These are phyloP conservation scores for Ichneumoninae sp. DNA, from an alignment of 2,888 invertebrate genomes.

Conservation along the genomic window DNA sequence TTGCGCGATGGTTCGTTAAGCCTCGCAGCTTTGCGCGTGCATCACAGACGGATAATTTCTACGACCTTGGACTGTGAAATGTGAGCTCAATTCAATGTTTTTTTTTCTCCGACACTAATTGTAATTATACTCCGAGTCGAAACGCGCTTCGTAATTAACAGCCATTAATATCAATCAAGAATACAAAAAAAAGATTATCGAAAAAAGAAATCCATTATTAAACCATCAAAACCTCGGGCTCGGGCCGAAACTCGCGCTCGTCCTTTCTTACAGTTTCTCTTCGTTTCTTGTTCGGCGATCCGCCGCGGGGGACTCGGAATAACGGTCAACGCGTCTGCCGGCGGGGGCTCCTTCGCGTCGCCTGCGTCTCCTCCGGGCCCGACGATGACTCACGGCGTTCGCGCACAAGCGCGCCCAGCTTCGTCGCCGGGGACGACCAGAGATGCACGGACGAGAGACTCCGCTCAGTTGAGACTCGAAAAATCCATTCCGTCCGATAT, in stretches of 20 bases:
- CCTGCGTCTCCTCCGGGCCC: conserved; percentile 29
- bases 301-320: conserved; percentile 35
- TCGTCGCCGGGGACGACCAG: conserved; percentile 39
- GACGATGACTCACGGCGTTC: conserved; percentile 15
- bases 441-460: conserved; percentile 7
- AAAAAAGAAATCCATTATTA: neutral
- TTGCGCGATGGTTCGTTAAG: conserved; percentile 28
- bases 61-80: neutral
- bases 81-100: neutral
- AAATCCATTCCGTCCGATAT: conserved; percentile 39
- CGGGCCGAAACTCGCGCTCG: neutral
- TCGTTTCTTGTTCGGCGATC: conserved; percentile 19
- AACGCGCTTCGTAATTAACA: neutral
- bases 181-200: neutral
- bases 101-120: neutral
- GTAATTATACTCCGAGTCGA: neutral
- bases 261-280: conserved; percentile 22
- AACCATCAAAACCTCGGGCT: neutral
- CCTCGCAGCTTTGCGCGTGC: conserved; percentile 11
- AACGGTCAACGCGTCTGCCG: conserved; percentile 64
- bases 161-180: neutral
- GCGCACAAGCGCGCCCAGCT: neutral
- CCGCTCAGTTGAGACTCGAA: conserved; percentile 15
- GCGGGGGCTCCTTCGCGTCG: conserved; percentile 38
- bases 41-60: neutral